Percentiles rank a stretch among this genome's conserved stretches.
These are phyloP conservation scores for Sarcophaga bullata DNA, from an alignment of 1,140 invertebrate genomes.

Conservation along the genomic window DNA sequence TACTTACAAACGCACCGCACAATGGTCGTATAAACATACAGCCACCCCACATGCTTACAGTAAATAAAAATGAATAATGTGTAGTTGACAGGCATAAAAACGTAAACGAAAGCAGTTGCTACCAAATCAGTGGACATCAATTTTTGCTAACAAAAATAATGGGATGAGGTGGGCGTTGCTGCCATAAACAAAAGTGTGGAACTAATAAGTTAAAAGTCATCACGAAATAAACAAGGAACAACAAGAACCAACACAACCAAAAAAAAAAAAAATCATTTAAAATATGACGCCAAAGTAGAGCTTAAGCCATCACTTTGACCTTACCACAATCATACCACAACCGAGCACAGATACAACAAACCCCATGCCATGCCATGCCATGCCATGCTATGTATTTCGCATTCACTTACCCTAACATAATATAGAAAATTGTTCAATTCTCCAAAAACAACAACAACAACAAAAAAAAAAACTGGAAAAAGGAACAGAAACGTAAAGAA, in stretches of 20 bases:
- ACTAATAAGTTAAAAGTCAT: background rate
- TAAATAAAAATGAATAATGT: conserved; percentile 3
- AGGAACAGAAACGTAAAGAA: background rate
- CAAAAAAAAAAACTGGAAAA: too few relatives aligned
- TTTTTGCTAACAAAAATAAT: background rate
- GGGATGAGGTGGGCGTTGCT: background rate
- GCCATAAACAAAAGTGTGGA: background rate
- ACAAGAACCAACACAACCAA: too few relatives aligned
- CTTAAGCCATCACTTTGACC: background rate
- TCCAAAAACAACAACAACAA: background rate
- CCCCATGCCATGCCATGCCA: too few relatives aligned
- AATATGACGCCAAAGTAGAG: conserved; percentile 8
- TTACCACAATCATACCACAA: background rate
- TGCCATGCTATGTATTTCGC: too few relatives aligned
- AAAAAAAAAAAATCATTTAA: conserved; percentile 24
- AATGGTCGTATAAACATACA: too few relatives aligned
- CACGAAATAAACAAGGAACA: too few relatives aligned
- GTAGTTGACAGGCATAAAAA: conserved; percentile 20
- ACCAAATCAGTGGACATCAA: background rate
- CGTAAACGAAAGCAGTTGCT: background rate
- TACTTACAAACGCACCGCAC: too few relatives aligned
- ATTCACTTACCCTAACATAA: background rate
- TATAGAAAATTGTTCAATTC: background rate
- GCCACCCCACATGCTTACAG: background rate
- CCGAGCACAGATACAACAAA: too few relatives aligned